Evolutionary conservation across 1,140 invertebrate genomes (phyloP).

Genomic region (Lethrus apterus): DNA sequence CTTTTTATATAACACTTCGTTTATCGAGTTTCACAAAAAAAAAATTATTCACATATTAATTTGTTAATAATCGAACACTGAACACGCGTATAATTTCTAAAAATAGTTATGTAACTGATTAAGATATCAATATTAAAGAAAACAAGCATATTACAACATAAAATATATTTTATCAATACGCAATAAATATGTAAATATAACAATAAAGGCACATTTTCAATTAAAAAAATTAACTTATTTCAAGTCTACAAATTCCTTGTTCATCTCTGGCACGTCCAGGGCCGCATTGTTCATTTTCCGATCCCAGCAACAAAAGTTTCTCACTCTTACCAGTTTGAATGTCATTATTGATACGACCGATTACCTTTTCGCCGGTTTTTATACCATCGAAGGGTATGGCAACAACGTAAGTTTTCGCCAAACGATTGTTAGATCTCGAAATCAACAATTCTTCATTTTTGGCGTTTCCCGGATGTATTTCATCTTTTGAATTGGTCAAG

Average conservation of each 20-base stretch:
- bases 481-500: slow-evolving; percentile 15
- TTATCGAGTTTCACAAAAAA: no score
- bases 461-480: background rate
- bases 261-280: slow-evolving; percentile 50
- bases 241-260: slow-evolving; percentile 44
- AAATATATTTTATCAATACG: background rate
- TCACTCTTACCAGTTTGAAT: no score
- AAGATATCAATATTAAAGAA: background rate
- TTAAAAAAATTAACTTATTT: slow-evolving; percentile 17
- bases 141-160: background rate
- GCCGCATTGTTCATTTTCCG: slow-evolving; percentile 51
- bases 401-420: slow-evolving; percentile 27
- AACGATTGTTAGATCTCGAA: slow-evolving; percentile 16
- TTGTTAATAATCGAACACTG: no score
- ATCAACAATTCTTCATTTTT: slow-evolving; percentile 11
- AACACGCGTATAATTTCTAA: no score
- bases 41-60: no score
- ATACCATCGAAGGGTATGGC: slow-evolving; percentile 31
- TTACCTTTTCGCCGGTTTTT: background rate
- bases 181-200: slow-evolving; percentile 20
- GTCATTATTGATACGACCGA: background rate
- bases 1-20: no score
- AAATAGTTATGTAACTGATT: no score
- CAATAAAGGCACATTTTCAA: slow-evolving; percentile 15
- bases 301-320: slow-evolving; percentile 47